Evolutionary conservation across 2,888 invertebrate genomes (phyloP), one percentile per base, ranked within the genome.

Genomic region (Crepidodera aurea): DNA sequence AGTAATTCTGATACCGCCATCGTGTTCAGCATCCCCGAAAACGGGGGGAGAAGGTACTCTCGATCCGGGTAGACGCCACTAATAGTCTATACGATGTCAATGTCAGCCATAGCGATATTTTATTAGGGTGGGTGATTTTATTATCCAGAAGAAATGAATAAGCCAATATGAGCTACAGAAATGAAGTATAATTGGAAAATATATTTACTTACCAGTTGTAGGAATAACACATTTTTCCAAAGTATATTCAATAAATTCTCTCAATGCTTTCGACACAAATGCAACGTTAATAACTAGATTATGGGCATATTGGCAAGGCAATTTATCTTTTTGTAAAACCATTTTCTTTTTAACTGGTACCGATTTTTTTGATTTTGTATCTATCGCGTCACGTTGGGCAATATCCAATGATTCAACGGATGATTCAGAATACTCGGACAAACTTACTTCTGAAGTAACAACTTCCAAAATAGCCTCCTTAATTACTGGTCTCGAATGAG

Each of bases 391-490:
- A 4, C 1, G 7, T 27, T 25, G 5, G 8, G 48, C 25, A 4
- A 48, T 12, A 15, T 48, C 48, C 3, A 48, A 12, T 4, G 8
- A 12, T 2, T 48, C 48, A 8, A 27, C 15, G 8, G 48, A 48
- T 8, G 10, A 7, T 27, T 27, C 15, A 6, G 3, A 12, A 15
- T 6, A 13, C 6, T 32, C 40, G 2, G 13, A 16, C 6, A 51
- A n/a, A 13, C 27, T 32, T 12, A 53, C 27, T 1, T 60, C 53
- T 10, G 60, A 53, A 13, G 54, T 42, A 19, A 59, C 37, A 15
- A 68, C 32, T n/a, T 64, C 61, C 12, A 57, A 44, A 15, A 68
- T 57, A 29, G 66, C 51, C 1, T 60, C 59, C 6, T 65, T 62
- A 10, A 67, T 66, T 0, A 62, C 40, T 8, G 44, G n/a, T 15